phyloP scores from a whole-genome alignment of 2,888 invertebrate genomes.

The Griposia aprilina region DNA sequence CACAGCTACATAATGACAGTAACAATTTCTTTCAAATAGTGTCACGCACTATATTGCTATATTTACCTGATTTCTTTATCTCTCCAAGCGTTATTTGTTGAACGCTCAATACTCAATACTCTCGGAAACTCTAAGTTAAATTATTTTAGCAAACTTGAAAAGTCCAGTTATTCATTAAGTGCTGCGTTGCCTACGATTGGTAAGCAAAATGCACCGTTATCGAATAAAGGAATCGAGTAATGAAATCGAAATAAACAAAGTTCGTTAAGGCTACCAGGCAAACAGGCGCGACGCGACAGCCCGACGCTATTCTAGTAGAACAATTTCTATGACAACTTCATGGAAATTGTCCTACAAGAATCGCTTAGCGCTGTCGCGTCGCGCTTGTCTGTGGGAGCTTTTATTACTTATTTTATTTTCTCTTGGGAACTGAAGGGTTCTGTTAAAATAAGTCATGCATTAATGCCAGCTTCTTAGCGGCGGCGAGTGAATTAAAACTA shows the following conservation, averaged over 20 bases:
- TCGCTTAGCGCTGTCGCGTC: too few relatives aligned
- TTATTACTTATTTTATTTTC: slow-evolving; percentile 43
- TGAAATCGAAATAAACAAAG: slow-evolving; percentile 20
- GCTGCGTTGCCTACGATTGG: slow-evolving; percentile 9
- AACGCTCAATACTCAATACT: too few relatives aligned
- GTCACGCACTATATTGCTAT: not conserved
- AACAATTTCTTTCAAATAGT: not conserved
- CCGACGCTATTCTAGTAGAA: too few relatives aligned
- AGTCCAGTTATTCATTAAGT: slow-evolving; percentile 21
- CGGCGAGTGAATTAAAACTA: slow-evolving; percentile 53
- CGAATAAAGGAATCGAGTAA: slow-evolving; percentile 9
- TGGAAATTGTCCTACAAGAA: too few relatives aligned
- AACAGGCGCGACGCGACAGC: too few relatives aligned
- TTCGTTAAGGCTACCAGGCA: not conserved
- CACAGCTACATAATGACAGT: not conserved
- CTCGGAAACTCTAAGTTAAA: slow-evolving; percentile 25
- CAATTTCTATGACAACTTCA: too few relatives aligned
- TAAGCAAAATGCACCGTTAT: not conserved
- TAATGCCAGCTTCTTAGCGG: slow-evolving; percentile 33
- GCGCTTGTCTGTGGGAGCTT: too few relatives aligned
- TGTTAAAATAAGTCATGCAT: slow-evolving; percentile 49
- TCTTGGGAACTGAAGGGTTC: slow-evolving; percentile 15
- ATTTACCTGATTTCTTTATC: not conserved
- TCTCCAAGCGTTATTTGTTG: not conserved
- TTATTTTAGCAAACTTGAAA: slow-evolving; percentile 24